phyloP scores from a whole-genome alignment of 2,888 invertebrate genomes.

The Caenorhabditis imperialis region DNA sequence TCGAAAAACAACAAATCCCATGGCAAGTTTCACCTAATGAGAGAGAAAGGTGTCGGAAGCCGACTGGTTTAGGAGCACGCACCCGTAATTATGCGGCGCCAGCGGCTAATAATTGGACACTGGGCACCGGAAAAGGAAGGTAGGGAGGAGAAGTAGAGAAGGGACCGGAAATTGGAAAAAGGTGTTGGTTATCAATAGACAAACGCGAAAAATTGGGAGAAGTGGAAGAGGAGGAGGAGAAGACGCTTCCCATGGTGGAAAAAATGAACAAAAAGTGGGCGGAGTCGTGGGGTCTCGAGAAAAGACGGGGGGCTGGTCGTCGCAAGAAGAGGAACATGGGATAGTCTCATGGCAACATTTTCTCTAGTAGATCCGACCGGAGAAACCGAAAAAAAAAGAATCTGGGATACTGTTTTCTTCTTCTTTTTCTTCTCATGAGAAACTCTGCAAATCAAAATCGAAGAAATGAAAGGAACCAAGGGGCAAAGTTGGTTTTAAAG shows the following conservation, averaged over 20 bases:
- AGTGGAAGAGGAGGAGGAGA: too few relatives aligned
- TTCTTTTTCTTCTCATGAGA: background rate
- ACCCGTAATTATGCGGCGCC: conserved; percentile 46
- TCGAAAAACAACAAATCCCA: conserved; percentile 21
- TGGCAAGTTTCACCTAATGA: conserved; percentile 24
- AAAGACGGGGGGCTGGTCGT: background rate
- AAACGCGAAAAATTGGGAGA: too few relatives aligned
- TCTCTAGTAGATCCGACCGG: too few relatives aligned
- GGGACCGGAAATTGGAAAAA: too few relatives aligned
- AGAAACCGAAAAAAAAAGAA: conserved; percentile 8
- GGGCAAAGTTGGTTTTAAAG: too few relatives aligned
- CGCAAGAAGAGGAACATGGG: background rate
- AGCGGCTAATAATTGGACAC: too few relatives aligned
- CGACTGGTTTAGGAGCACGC: conserved; percentile 39
- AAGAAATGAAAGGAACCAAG: conserved; percentile 3
- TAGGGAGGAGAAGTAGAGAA: too few relatives aligned
- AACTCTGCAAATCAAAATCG: background rate
- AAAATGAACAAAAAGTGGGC: conserved; percentile 14
- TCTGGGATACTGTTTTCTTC: conserved; percentile 16
- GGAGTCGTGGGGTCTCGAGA: conserved; percentile 15
- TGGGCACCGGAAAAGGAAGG: too few relatives aligned
- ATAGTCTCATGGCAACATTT: conserved; percentile 4
- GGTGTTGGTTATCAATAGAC: too few relatives aligned
- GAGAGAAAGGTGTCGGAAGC: conserved; percentile 49
- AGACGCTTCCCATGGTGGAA: conserved; percentile 42